Evolutionary conservation across 2,888 invertebrate genomes (phyloP).

Genomic region (Thymelicus sylvestris): DNA sequence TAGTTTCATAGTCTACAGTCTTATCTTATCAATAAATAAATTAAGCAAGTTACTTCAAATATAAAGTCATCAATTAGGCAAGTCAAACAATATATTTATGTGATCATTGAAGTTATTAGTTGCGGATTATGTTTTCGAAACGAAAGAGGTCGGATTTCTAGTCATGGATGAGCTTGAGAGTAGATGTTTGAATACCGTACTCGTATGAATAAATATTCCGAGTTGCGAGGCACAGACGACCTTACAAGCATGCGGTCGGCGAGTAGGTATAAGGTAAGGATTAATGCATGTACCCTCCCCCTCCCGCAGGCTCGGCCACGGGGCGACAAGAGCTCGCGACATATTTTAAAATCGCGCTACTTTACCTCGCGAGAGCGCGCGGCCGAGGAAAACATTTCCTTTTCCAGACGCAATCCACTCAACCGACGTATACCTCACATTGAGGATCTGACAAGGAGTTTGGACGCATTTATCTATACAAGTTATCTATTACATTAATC

Average conservation of each 20-base stretch:
- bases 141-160: too few species aligned
- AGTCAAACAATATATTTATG: too few species aligned
- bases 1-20: too few species aligned
- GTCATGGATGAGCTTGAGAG: too few species aligned
- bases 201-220: not conserved
- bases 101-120: too few species aligned
- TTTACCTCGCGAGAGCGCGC: constrained; percentile 21
- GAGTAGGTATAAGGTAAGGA: constrained; percentile 23
- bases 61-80: too few species aligned
- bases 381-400: constrained; percentile 25
- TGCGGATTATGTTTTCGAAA: too few species aligned
- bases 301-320: not conserved
- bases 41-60: too few species aligned
- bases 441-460: not conserved
- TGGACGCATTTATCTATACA: not conserved
- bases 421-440: not conserved
- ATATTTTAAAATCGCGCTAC: constrained; percentile 31
- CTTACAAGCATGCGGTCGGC: constrained; percentile 13
- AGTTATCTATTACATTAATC: not conserved
- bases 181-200: too few species aligned
- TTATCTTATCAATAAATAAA: too few species aligned
- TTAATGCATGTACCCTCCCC: constrained; percentile 3
- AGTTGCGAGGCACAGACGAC: not conserved
- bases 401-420: constrained; percentile 23
- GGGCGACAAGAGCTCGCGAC: constrained; percentile 25